Evolutionary conservation across 2,797 vertebrate genomes (phyloP).

Genomic region (Eulemur mongoz): DNA sequence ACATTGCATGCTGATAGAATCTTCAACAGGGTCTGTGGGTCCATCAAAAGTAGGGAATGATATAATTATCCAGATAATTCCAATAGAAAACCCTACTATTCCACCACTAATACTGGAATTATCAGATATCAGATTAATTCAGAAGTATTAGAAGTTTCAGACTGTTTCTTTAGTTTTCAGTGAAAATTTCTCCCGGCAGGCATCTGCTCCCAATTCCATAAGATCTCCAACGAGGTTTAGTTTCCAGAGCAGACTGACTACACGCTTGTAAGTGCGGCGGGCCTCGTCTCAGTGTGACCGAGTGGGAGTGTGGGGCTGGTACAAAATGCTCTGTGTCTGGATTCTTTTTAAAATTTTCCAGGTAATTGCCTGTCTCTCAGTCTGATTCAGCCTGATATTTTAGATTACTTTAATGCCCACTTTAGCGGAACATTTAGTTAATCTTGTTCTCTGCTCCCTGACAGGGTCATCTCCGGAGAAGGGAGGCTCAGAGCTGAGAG

Average conservation of each 20-base stretch:
- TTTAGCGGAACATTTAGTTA: not conserved
- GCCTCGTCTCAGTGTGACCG: not conserved
- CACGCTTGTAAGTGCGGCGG: not conserved
- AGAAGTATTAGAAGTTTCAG: not conserved
- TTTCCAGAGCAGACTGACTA: not conserved
- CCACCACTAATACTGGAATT: not conserved
- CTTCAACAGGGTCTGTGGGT: not conserved
- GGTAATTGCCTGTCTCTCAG: not conserved
- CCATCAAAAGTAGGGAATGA: not conserved
- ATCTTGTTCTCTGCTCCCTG: not conserved
- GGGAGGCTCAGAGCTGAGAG: not conserved
- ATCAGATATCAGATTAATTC: not conserved
- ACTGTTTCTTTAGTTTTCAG: not conserved
- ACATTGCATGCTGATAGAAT: not conserved
- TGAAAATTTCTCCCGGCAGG: not conserved
- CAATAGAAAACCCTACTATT: not conserved
- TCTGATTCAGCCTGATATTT: not conserved
- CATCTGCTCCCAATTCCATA: not conserved
- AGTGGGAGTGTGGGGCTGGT: not conserved
- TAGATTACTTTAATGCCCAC: not conserved
- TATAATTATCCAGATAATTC: not conserved
- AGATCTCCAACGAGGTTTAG: not conserved
- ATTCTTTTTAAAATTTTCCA: not conserved
- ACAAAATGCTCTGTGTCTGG: not conserved
- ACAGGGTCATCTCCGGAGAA: not conserved